Base-by-base conservation (phyloP, 1,140 invertebrate species). In the Riptortus pedestris region DNA sequence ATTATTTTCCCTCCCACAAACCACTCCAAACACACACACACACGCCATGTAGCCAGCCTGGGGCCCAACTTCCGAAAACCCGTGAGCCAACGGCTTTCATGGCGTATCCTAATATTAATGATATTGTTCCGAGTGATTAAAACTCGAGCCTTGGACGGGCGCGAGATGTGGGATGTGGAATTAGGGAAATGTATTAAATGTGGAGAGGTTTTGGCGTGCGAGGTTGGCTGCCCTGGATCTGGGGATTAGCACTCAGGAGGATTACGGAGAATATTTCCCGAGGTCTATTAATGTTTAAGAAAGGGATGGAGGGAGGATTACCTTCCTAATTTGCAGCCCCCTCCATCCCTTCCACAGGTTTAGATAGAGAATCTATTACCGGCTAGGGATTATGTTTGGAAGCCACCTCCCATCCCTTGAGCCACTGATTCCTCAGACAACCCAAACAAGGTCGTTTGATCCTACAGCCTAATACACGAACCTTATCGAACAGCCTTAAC, bases 41-140 rank as follows among this genome's bases (percentile, higher is more conserved):
- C n/a, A n/a, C n/a, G n/a, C 22, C 16, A 1, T 11, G 45, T 47
- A 47, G 45, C 11, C 45, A 22, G 45, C 2, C 16, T n/a, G 45
- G 45, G 45, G 45, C n/a, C n/a, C n/a, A n/a, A 47, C 45, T 47
- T 47, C 45, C 18, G 45, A 47, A 47, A 47, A n/a, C n/a, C n/a
- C n/a, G n/a, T n/a, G n/a, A n/a, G n/a, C n/a, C n/a, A n/a, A n/a
- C n/a, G 45, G 45, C 45, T 47, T 47, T 47, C 18, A 47, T n/a
- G n/a, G 22, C n/a, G 45, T 20, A 47, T 47, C 45, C 18, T 47
- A 47, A 47, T 47, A 47, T 47, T 47, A 47, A 47, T 47, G 45
- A 47, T 47, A 47, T 47, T 47, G 45, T 47, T 47, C 45, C 45
- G 45, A 47, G 45, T 47, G 45, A 47, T 47, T 47, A 47, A 47